These are phyloP conservation scores for Circaetus gallicus DNA, from an alignment of 2,113 vertebrate species.

Conservation along the genomic window DNA sequence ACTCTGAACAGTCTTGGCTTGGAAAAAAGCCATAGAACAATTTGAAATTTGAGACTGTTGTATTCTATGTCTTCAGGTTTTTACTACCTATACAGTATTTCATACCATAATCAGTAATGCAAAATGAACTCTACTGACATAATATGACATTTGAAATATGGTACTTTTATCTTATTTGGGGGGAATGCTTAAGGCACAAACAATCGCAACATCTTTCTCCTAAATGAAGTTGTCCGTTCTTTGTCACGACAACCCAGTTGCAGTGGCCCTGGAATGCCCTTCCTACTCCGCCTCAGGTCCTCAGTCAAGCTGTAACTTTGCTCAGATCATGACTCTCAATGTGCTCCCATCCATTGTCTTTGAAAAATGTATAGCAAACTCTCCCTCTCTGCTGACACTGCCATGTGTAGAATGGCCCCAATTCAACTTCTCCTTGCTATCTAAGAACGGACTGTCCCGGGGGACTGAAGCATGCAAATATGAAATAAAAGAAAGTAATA, in stretches of 20 bases:
- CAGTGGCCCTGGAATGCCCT: not conserved
- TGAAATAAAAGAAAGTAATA: slow-evolving; percentile 84
- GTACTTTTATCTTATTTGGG: not conserved
- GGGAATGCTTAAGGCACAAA: not conserved
- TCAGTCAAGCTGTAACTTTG: not conserved
- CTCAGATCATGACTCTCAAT: not conserved
- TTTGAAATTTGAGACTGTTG: not conserved
- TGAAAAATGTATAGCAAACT: not conserved
- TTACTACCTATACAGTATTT: not conserved
- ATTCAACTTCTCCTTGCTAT: not conserved
- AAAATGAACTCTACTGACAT: not conserved
- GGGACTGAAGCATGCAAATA: slow-evolving; percentile 61
- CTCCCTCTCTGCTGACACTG: not conserved
- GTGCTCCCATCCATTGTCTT: not conserved
- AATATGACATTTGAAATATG: not conserved
- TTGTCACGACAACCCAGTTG: not conserved
- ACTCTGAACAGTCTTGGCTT: not conserved
- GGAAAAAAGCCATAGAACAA: not conserved
- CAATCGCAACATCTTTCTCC: not conserved
- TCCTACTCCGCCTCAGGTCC: not conserved
- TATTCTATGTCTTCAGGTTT: not conserved
- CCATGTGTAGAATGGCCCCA: not conserved
- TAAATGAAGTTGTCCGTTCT: not conserved
- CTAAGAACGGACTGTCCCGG: not conserved
- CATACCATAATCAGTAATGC: not conserved